Evolutionary conservation across 2,888 invertebrate species (phyloP).

Genomic region (Matsumyia berberina): DNA sequence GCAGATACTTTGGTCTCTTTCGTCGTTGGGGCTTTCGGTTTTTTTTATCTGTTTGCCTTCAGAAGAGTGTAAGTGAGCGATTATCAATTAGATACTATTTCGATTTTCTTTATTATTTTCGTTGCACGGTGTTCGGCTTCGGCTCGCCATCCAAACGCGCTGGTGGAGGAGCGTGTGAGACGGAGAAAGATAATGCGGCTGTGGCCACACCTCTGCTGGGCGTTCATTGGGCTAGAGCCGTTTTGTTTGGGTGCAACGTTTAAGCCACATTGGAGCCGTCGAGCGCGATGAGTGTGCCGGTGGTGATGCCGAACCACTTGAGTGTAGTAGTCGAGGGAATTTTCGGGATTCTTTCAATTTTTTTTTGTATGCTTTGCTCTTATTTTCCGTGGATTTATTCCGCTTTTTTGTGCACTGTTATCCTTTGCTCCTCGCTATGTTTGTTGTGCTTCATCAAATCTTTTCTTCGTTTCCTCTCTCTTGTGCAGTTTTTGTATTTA

Average conservation of each 20-base stretch:
- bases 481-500: conserved; percentile 13
- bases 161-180: conserved; percentile 72
- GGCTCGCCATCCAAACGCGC: conserved; percentile 5
- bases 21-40: conserved; percentile 17
- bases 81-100: conserved; percentile 73
- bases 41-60: conserved; percentile 19
- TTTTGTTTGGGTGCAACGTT: conserved; percentile 56
- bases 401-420: conserved; percentile 60
- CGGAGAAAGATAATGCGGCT: conserved; percentile 73
- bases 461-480: conserved; percentile 24
- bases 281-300: conserved; percentile 16
- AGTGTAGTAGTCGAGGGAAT: conserved; percentile 52
- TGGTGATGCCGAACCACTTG: conserved; percentile 48
- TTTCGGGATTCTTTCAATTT: conserved; percentile 32
- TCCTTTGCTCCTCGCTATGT: conserved; percentile 59
- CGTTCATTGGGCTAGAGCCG: conserved; percentile 78
- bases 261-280: conserved; percentile 69
- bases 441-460: conserved; percentile 52
- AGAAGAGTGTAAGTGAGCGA: conserved; percentile 72
- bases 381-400: conserved; percentile 62
- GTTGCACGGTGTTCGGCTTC: conserved; percentile 19
- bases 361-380: conserved; percentile 42
- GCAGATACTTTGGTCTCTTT: conserved; percentile 57
- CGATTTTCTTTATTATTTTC: conserved; percentile 57
- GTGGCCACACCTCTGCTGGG: conserved; percentile 78